Evolutionary conservation across 2,888 invertebrate genomes (phyloP), one percentile per base, ranked within the genome.

Genomic region (Folsomia manolachei): DNA sequence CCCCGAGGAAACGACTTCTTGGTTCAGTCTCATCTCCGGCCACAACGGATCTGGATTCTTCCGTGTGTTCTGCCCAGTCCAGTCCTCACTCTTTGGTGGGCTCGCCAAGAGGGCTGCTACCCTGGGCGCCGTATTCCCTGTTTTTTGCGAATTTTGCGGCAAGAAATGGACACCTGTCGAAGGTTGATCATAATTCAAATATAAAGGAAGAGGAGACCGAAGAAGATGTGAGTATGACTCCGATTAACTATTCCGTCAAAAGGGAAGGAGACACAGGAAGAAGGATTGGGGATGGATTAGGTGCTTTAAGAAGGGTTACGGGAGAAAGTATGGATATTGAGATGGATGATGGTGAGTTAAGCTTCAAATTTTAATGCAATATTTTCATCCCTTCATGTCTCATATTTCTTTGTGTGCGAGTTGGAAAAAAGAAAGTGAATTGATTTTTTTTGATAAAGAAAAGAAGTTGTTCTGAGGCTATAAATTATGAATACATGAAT

Each of bases 121-220:
- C 75, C 66, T 75, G 75, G 75, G 72, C 70, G 66, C 75, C 75
- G 67, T 75, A 75, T 52, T 70, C 70, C 25, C n/a, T 72, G 2
- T 75, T 75, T 64, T 75, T 75, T 61, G 69, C 71, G 51, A 67
- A 67, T 27, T 70, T 72, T 23, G 71, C 70, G 18, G 70, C 70
- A 27, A 66, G 69, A 39, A 63, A 68, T n/a, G n/a, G 26, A 11
- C n/a, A 39, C 39, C 7, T 14, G 39, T 2, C 27, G 24, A 27
- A 26, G 14, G 27, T 25, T 19, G 26, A 7, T 27, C 7, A 27
- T 4, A 4, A 62, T 21, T 62, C 18, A 24, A 19, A 62, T 14
- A 23, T 62, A n/a, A 27, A 25, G 26, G 27, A 9, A n/a, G 26
- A 7, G 60, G 60, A n/a, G n/a, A n/a, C 60, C n/a, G 60, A 60